phyloP scores from a whole-genome alignment of 2,797 vertebrate species.

The Bucorvus abyssinicus region DNA sequence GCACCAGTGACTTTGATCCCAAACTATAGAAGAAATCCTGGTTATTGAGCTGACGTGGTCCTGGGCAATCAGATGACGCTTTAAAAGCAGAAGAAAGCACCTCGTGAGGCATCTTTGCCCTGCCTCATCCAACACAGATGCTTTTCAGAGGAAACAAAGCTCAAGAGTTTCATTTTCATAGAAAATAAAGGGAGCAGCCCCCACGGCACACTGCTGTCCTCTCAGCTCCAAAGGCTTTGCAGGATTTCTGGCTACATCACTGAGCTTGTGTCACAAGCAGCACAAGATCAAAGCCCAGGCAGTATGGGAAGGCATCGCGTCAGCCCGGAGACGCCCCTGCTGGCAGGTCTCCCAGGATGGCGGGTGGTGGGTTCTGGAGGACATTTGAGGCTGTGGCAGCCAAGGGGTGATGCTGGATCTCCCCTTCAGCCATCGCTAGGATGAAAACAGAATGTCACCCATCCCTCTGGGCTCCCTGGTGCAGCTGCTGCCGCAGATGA shows the following conservation, averaged over 20 bases:
- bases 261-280: not conserved
- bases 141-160: not conserved
- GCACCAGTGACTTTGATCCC: not conserved
- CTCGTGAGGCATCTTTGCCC: not conserved
- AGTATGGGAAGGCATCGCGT: fast-evolving
- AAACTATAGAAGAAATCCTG: not conserved
- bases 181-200: not conserved
- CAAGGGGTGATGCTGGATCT: not conserved
- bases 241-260: not conserved
- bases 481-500: not conserved
- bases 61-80: not conserved
- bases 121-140: not conserved
- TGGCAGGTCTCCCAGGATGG: not conserved
- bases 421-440: not conserved
- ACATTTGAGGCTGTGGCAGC: not conserved
- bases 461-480: not conserved
- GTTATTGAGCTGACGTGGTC: not conserved
- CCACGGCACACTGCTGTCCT: fast-evolving
- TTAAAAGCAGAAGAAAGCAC: not conserved
- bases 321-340: not conserved
- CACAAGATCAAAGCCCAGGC: not conserved
- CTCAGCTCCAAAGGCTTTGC: not conserved
- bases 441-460: not conserved
- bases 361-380: not conserved
- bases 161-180: fast-evolving